Percentiles rank a stretch among this genome's conserved stretches.
Evolutionary conservation across 2,113 vertebrate genomes (phyloP).

Genomic region (Lynx canadensis): DNA sequence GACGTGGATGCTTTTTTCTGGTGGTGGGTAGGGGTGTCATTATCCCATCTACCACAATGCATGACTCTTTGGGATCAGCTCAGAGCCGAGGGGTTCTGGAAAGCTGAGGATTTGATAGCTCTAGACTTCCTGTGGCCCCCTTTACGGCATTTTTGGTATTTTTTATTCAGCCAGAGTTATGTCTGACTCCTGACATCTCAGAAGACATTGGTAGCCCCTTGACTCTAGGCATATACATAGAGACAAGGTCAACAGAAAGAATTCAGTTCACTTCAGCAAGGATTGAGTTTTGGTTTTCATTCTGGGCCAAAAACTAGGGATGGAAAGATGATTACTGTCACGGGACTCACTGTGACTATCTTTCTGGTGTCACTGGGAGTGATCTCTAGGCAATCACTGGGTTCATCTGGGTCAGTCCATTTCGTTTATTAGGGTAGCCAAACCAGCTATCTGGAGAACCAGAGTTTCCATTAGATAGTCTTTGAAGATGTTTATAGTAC

Average conservation of each 20-base stretch:
- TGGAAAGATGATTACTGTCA: neutral
- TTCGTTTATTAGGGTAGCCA: neutral
- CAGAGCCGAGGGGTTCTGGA: neutral
- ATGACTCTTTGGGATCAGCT: neutral
- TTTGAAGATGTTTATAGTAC: neutral
- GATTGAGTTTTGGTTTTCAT: neutral
- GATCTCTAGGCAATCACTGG: neutral
- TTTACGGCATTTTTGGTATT: neutral
- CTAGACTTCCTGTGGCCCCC: neutral
- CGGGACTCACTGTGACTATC: neutral
- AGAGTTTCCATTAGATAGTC: neutral
- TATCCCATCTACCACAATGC: neutral
- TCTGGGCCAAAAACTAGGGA: neutral
- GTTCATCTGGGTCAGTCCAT: neutral
- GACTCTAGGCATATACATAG: neutral
- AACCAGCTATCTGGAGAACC: neutral
- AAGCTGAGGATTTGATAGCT: neutral
- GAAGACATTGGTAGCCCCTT: neutral
- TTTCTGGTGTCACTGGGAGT: neutral
- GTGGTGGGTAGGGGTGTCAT: neutral
- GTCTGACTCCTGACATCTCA: neutral
- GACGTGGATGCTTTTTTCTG: too few relatives aligned
- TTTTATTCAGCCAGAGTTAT: neutral
- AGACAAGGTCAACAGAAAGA: neutral
- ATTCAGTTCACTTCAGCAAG: neutral